A percentile compares a stretch with the other conserved stretches of the same genome.
These are phyloP conservation scores for Lasiurus cinereus DNA, from an alignment of 2,113 vertebrate species.

Conservation along the genomic window DNA sequence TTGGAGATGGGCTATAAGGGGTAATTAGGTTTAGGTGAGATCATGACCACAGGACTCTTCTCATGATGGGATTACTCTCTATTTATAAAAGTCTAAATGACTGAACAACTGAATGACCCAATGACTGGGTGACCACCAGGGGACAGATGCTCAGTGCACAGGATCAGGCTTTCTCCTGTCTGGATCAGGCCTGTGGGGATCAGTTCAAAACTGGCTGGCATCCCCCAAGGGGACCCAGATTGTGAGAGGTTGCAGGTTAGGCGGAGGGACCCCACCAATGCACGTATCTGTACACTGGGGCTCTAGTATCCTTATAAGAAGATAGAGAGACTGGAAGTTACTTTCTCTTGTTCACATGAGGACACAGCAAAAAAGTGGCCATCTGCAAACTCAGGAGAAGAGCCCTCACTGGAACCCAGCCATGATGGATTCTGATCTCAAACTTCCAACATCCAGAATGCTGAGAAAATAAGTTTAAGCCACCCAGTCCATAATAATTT, in stretches of 20 bases:
- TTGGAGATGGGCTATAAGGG: not conserved
- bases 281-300: no score
- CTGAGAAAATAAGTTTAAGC: not conserved
- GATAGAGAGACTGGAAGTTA: not conserved
- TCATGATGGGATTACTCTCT: not conserved
- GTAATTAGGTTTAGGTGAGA: not conserved
- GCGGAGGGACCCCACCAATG: no score
- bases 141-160: no score
- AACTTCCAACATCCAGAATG: not conserved
- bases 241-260: no score
- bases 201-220: no score
- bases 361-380: not conserved
- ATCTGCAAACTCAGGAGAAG: not conserved
- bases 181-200: no score
- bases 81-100: no score
- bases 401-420: rapidly evolving
- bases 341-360: not conserved
- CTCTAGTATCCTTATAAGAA: not conserved
- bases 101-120: no score
- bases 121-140: no score
- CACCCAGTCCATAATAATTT: not conserved
- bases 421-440: not conserved
- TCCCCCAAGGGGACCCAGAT: no score
- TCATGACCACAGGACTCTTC: not conserved
- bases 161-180: no score